phyloP scores from a whole-genome alignment of 2,888 invertebrate species.

The Drosophila aldrichi region DNA sequence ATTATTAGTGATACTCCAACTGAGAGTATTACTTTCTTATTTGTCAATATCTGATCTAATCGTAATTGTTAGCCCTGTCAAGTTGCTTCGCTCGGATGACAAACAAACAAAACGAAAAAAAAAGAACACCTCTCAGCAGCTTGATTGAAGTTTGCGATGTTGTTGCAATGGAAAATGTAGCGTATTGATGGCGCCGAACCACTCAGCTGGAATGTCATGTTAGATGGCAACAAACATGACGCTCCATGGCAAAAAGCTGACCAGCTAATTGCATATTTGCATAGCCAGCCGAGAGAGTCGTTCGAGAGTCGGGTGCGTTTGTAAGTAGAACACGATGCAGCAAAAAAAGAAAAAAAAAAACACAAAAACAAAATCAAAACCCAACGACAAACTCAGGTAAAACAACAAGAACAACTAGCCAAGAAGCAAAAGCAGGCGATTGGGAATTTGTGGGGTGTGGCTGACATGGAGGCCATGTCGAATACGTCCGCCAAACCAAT shows the following conservation, averaged over 20 bases:
- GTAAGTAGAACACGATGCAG: constrained; percentile 69
- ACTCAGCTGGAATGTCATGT: constrained; percentile 79
- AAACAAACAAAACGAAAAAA: no score
- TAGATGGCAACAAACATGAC: constrained; percentile 82
- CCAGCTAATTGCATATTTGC: constrained; percentile 81
- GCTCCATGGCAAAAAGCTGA: constrained; percentile 70
- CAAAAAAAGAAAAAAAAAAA: not conserved
- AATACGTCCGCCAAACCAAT: constrained; percentile 63
- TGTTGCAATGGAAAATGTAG: constrained; percentile 49
- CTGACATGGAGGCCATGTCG: constrained; percentile 69
- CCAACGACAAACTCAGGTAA: constrained; percentile 51
- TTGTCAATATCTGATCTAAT: constrained; percentile 1
- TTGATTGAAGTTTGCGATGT: constrained; percentile 59
- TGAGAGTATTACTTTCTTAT: constrained; percentile 6
- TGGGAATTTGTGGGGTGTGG: constrained; percentile 69
- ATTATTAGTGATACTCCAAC: not conserved
- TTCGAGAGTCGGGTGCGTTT: constrained; percentile 36
- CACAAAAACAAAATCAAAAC: constrained; percentile 17
- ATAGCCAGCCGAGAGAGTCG: constrained; percentile 59
- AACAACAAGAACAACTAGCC: constrained; percentile 27
- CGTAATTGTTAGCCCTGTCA: constrained; percentile 13
- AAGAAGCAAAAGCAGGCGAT: constrained; percentile 42
- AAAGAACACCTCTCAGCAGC: constrained; percentile 7
- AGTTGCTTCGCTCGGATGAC: constrained; percentile 12
- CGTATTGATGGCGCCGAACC: constrained; percentile 61